Evolutionary conservation across 2,888 invertebrate species (phyloP).

Genomic region (Hyppa rectilinea): DNA sequence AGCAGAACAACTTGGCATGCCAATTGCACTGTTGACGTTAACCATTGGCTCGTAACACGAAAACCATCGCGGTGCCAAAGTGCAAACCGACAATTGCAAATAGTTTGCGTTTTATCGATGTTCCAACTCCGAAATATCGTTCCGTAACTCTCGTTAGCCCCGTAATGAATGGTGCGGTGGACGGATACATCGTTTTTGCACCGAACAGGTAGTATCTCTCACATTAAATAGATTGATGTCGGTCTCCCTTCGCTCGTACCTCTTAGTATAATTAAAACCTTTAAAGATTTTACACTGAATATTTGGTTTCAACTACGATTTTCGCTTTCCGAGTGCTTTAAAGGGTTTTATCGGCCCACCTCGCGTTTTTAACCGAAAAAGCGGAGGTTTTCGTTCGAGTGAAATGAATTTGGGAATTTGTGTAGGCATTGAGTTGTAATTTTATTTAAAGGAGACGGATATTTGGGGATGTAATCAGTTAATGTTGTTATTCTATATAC

Average conservation of each 20-base stretch:
- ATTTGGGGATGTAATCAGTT: slow-evolving; percentile 37
- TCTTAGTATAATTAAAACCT: slow-evolving; percentile 88
- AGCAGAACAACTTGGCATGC: slow-evolving; percentile 67
- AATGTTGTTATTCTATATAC: slow-evolving; percentile 32
- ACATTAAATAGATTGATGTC: slow-evolving; percentile 87
- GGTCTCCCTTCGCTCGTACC: slow-evolving; percentile 71
- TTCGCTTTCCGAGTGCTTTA: slow-evolving; percentile 72
- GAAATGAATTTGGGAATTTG: slow-evolving; percentile 49
- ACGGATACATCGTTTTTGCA: slow-evolving; percentile 68
- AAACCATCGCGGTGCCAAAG: slow-evolving; percentile 68
- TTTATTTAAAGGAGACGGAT: slow-evolving; percentile 34
- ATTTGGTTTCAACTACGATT: slow-evolving; percentile 75
- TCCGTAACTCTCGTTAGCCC: slow-evolving; percentile 67
- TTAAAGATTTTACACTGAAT: slow-evolving; percentile 81
- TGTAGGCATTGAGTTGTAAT: slow-evolving; percentile 29
- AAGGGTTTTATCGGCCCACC: slow-evolving; percentile 67
- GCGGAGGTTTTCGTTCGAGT: slow-evolving; percentile 38
- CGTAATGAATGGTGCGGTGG: slow-evolving; percentile 77
- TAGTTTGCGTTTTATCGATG: slow-evolving; percentile 72
- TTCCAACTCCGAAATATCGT: slow-evolving; percentile 61
- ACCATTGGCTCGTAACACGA: slow-evolving; percentile 63
- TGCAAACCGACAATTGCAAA: slow-evolving; percentile 71
- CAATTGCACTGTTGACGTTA: slow-evolving; percentile 62
- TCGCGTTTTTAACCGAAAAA: slow-evolving; percentile 55
- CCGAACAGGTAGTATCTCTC: slow-evolving; percentile 51